These are phyloP conservation scores for Tetranychus piercei DNA, from an alignment of 2,888 invertebrate genomes.

Conservation along the genomic window DNA sequence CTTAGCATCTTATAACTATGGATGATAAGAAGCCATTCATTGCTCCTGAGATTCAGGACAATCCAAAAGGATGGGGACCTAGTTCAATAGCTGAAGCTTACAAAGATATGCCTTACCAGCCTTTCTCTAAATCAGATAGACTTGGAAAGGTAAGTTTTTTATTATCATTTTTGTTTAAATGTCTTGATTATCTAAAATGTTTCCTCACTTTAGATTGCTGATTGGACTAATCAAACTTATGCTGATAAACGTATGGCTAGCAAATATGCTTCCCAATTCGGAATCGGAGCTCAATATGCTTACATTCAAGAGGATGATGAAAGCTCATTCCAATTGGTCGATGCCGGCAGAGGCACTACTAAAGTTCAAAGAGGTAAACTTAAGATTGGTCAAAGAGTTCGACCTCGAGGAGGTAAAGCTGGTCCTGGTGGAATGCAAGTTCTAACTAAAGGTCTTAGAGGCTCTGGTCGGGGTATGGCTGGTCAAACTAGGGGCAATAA, in stretches of 20 bases:
- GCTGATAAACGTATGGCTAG: constrained; percentile 79
- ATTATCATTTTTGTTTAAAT: neutral
- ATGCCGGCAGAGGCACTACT: constrained; percentile 56
- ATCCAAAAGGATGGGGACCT: constrained; percentile 90
- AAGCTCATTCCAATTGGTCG: constrained; percentile 91
- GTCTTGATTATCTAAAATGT: neutral
- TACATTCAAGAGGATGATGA: constrained; percentile 99
- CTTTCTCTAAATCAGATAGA: constrained; percentile 93
- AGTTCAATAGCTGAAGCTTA: constrained; percentile 81
- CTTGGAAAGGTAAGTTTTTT: constrained; percentile 67
- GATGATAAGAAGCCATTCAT: constrained; percentile 36
- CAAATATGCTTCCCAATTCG: constrained; percentile 78
- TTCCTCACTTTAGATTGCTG: constrained; percentile 46
- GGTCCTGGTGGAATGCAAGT: constrained; percentile 17
- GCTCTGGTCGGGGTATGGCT: neutral
- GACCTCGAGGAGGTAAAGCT: constrained; percentile 5
- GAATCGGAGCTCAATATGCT: constrained; percentile 77
- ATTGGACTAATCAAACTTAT: constrained; percentile 85
- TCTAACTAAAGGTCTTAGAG: neutral
- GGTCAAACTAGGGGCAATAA: constrained; percentile 44
- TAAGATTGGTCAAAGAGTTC: constrained; percentile 16
- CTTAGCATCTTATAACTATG: neutral
- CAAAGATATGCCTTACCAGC: constrained; percentile 93
- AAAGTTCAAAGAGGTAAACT: constrained; percentile 30
- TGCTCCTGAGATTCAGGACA: constrained; percentile 58